A percentile compares a stretch with the other conserved stretches of the same genome.
These are phyloP conservation scores for Oikopleura vanhoeffeni DNA, from an alignment of 23 tunicate genomes.

Conservation along the genomic window DNA sequence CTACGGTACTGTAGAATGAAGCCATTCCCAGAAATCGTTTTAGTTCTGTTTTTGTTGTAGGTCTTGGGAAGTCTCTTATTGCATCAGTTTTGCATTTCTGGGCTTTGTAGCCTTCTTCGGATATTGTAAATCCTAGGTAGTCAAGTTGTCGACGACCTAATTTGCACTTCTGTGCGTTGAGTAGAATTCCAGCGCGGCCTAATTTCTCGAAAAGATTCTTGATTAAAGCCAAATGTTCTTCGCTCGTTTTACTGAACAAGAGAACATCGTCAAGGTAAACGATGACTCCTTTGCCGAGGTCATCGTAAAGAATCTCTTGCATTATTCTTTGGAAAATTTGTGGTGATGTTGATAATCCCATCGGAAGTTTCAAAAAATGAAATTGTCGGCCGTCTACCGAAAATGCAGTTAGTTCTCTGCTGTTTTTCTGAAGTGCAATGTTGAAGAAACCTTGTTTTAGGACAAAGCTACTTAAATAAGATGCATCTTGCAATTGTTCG, in stretches of 20 bases:
- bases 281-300: background rate
- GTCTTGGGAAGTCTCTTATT: background rate
- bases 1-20: background rate
- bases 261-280: background rate
- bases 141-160: background rate
- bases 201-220: background rate
- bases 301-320: background rate
- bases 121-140: background rate
- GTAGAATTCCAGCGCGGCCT: background rate
- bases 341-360: background rate
- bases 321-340: background rate
- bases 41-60: background rate
- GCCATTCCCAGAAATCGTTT: background rate
- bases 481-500: background rate
- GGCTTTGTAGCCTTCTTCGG: background rate
- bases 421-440: background rate
- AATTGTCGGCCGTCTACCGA: background rate
- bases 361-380: background rate
- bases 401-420: background rate
- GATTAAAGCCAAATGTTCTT: background rate
- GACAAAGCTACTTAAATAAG: background rate
- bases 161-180: background rate
- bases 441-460: conserved; percentile 16
- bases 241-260: background rate
- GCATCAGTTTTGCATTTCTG: background rate